Base-by-base conservation (phyloP, 2,888 invertebrate species). In the Chaitophorus viminalis region DNA sequence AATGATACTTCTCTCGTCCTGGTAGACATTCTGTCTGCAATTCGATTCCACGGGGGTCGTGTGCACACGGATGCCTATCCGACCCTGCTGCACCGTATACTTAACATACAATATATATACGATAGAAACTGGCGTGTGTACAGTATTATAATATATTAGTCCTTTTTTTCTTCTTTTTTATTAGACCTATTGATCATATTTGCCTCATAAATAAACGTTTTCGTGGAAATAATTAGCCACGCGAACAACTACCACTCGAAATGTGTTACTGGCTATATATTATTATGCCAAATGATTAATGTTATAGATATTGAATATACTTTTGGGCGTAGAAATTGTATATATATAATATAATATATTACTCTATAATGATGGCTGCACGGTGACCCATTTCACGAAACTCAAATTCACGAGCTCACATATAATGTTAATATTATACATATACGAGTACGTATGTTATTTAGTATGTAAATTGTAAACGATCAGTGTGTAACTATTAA, bases 141-240 rank as follows among this genome's bases (percentile, higher is more conserved):
- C 6, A 1, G 46, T 9, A 46, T 46, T 65, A n/a, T 65, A 9
- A 6, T 21, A 14, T 33, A 39, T 39, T 75, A 29, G 68, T 11
- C 33, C 3, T 9, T n/a, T 39, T 39, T 25, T 25, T 39, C n/a
- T 39, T 46, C n/a, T 39, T 25, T 75, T 75, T 39, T 75, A 29
- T 36, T 72, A 82, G 52, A 36, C 31, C 77, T 21, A 85, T 77
- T 70, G 77, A 77, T 85, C 77, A 85, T 65, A 68, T 85, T 70
- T n/a, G 46, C 18, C 85, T 70, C 85, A 14, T 85, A 70, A 85
- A 78, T 52, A 85, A 77, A 68, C 76, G 76, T 76, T 85, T 85
- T 85, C 85, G 85, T 60, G 70, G 85, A 85, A 85, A 85, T 77
- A 70, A 85, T 85, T 85, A 85, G 85, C 77, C 70, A n/a, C 8